Base-by-base conservation (phyloP, 2,888 invertebrate genomes). In the Selenia dentaria region DNA sequence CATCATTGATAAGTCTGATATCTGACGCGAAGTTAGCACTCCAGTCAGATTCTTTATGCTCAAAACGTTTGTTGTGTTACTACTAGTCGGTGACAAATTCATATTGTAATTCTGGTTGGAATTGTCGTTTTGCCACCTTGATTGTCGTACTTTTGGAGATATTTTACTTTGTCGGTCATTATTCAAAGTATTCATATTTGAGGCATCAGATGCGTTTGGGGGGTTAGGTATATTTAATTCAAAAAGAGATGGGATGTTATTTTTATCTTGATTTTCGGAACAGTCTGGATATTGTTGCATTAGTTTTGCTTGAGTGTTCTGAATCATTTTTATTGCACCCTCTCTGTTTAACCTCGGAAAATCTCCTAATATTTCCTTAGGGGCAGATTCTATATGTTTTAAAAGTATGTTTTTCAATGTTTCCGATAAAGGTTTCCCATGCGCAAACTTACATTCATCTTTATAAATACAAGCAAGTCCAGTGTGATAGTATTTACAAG, bases 401-500 rank as follows among this genome's bases (percentile, higher is more conserved):
- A 93, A 72, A 47, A 93, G 75, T 51, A 93, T 92, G 61, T 91
- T 92, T 67, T 93, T 92, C 51, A 95, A 92, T 70, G 94, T 94
- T 54, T 98, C 97, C 38, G 93, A 94, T n/a, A 99, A 91, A 0
- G 97, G 96, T 64, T 94, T 94, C 11, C 94, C 95, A 79, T 99
- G 99, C 16, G 97, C 97, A 83, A 98, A 99, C 83, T 98, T 97
- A 88, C 99, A 99, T 51, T 95, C 94, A n/a, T 95, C 95, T 70
- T 93, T 93, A 35, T 92, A 93, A 56, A 93, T 93, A 81, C 98
- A 98, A 41, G 95, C 94, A 80, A 96, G 92, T 54, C 98, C 98
- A 38, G 98, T 96, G 78, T 99, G 98, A 84, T 95, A 98, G 89
- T 96, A 98, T 92, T 98, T 98, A 89, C 99, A 99, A 10, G 99